A percentile compares a stretch with the other conserved stretches of the same genome.
These are phyloP conservation scores for Steinernema hermaphroditum DNA, from an alignment of 2,888 invertebrate species.

Conservation along the genomic window DNA sequence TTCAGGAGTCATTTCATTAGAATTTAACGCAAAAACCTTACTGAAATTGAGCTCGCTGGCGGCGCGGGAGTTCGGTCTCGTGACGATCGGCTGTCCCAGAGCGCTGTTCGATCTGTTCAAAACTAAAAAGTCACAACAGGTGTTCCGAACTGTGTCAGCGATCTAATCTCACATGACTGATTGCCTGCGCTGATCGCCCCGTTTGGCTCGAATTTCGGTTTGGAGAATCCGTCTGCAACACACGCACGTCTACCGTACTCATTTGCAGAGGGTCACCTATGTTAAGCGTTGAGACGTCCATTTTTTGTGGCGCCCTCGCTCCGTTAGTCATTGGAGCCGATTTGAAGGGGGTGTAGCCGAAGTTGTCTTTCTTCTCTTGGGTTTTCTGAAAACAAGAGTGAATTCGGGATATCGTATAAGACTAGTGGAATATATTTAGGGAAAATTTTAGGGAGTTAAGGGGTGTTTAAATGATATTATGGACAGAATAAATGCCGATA, in stretches of 20 bases:
- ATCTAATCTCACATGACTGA: constrained; percentile 22
- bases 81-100: constrained; percentile 15
- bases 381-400: background rate
- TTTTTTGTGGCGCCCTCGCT: constrained; percentile 10
- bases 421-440: no score
- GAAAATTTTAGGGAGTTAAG: no score
- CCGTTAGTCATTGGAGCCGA: background rate
- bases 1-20: no score
- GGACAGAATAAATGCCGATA: no score
- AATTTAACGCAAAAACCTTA: background rate
- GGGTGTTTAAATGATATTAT: no score
- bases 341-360: constrained; percentile 22
- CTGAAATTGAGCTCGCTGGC: constrained; percentile 24
- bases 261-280: constrained; percentile 2
- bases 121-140: background rate
- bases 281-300: constrained; percentile 4
- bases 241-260: no score
- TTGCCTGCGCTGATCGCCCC: background rate
- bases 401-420: no score
- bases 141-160: background rate
- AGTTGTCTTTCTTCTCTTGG: constrained; percentile 21
- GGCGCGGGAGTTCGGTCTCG: constrained; percentile 17
- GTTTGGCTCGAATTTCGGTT: constrained; percentile 25
- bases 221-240: constrained; percentile 18
- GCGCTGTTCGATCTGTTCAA: constrained; percentile 21